phyloP scores from a whole-genome alignment of 2,113 vertebrate species.

The Xiphophorus couchianus region DNA sequence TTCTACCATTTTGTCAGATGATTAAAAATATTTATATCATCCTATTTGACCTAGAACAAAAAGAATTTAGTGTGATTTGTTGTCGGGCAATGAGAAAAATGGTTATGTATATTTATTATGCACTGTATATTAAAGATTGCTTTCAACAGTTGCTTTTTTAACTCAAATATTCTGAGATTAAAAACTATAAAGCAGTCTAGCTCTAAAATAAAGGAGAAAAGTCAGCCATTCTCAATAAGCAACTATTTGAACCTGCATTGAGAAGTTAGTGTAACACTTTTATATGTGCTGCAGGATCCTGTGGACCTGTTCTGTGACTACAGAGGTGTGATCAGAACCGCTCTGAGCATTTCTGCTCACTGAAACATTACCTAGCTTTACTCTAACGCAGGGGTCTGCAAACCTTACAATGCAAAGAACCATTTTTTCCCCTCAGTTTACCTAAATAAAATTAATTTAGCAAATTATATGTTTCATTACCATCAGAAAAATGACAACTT shows the following conservation, averaged over 20 bases:
- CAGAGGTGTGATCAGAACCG: conserved; percentile 41
- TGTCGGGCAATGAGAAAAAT: not conserved
- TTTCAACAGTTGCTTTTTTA: not conserved
- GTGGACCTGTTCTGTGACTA: conserved; percentile 54
- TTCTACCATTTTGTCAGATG: not conserved
- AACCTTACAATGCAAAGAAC: no score
- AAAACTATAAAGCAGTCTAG: no score
- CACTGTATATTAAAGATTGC: not conserved
- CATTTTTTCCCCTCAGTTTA: no score
- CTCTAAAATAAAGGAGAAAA: no score
- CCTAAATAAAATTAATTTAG: no score
- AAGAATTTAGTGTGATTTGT: not conserved
- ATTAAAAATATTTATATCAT: not conserved
- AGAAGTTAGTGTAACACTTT: conserved; percentile 25
- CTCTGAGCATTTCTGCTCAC: conserved; percentile 26
- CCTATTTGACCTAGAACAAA: not conserved
- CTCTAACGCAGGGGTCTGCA: no score
- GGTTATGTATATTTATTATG: no score
- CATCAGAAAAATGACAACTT: no score
- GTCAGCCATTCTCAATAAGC: no score
- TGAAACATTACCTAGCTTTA: not conserved
- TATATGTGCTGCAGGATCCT: conserved; percentile 45
- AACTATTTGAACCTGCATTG: not conserved
- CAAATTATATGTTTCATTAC: no score
- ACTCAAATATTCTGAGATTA: not conserved